Base-by-base conservation (phyloP, 2,797 vertebrate species). In the Loris lydekkerianus region DNA sequence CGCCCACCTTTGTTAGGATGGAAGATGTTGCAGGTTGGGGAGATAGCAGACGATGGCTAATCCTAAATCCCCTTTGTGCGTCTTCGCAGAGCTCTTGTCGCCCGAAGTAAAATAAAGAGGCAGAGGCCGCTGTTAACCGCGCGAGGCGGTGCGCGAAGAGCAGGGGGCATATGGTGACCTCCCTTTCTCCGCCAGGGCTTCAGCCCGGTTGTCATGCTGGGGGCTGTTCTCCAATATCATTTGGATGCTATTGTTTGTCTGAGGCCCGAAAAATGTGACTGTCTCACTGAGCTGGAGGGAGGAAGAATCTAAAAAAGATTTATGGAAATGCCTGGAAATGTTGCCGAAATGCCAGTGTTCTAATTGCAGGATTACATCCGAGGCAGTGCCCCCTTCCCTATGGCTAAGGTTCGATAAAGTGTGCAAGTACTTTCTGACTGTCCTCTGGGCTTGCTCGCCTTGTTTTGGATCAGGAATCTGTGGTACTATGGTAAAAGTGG, bases 181-280 rank as follows among this genome's bases (percentile, higher is more conserved):
- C 97, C 97, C 97, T 96, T 98, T 98, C 96, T 98, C 92, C 90
- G 61, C 94, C 91, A 91, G 29, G 40, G 92, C 97, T 94, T 97
- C 96, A 97, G 97, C 95, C 97, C 96, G 31, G 90, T 80, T 94
- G 95, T 96, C 98, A 67, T 85, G 96, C 96, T 93, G 60, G n/a
- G 96, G 96, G 89, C 95, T 96, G 94, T 97, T 98, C 97, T 98
- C 96, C 97, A 98, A 98, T 97, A 98, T 98, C 98, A 98, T 98
- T 98, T 98, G 98, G 97, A 97, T 92, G 92, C 97, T 98, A 97
- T 98, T 98, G 97, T 98, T 97, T 98, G 97, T 97, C 97, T 97
- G 96, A 96, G 96, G 94, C 96, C 97, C 46, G 2, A 93, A 98
- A 98, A 98, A 98, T 93, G 95, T 84, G 85, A 96, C 98, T 96